phyloP scores from a whole-genome alignment of 2,888 invertebrate species.

The Drosophila stalkeri region DNA sequence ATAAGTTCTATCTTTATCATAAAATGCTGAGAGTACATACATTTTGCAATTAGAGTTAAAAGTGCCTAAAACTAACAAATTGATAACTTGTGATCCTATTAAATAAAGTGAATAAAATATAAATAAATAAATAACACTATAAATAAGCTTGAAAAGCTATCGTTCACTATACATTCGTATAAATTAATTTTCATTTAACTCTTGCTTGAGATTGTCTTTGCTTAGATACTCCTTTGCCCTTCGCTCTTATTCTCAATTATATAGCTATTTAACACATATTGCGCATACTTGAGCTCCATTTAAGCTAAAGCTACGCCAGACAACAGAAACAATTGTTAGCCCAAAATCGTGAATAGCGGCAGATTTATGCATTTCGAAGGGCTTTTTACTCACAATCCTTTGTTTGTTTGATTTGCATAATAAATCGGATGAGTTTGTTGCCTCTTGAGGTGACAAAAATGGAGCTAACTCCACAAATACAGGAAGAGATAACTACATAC shows the following conservation, averaged over 20 bases:
- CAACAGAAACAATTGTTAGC: slow-evolving; percentile 18
- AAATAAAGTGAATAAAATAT: too few species aligned
- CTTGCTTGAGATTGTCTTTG: not conserved
- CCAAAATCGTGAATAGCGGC: slow-evolving; percentile 35
- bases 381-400: slow-evolving; percentile 20
- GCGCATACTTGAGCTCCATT: slow-evolving; percentile 19
- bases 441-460: slow-evolving; percentile 47
- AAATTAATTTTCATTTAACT: not conserved
- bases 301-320: slow-evolving; percentile 11
- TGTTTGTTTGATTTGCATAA: slow-evolving; percentile 62
- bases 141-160: too few species aligned
- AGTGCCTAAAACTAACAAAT: too few species aligned
- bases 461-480: not conserved
- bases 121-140: too few species aligned
- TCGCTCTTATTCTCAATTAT: not conserved
- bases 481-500: slow-evolving; percentile 33
- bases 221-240: not conserved
- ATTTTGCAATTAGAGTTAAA: too few species aligned
- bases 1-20: too few species aligned
- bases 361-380: slow-evolving; percentile 44
- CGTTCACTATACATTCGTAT: too few species aligned
- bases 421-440: slow-evolving; percentile 43
- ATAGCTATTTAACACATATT: slow-evolving; percentile 23
- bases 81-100: too few species aligned
- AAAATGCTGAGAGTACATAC: too few species aligned